Conservation (phyloP, 2,113 vertebrate species). For the Cathartes aura region DNA sequence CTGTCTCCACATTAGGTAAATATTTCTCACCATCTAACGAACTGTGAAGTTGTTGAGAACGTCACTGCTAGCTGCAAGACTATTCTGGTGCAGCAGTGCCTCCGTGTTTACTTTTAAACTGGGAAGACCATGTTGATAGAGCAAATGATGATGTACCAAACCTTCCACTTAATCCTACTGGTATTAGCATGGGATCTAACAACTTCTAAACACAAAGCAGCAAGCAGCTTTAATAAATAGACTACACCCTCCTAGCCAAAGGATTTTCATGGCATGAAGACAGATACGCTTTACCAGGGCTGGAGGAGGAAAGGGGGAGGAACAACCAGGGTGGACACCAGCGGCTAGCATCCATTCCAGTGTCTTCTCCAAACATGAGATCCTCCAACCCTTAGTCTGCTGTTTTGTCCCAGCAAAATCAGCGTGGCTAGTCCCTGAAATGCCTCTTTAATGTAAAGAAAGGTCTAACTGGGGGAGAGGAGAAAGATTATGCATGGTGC, state of each 20-base stretch:
- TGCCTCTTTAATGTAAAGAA: background rate
- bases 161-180: background rate
- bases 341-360: background rate
- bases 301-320: background rate
- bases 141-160: background rate
- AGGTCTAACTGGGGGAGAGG: fast-evolving
- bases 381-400: background rate
- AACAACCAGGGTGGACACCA: background rate
- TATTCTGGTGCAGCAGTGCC: background rate
- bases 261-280: background rate
- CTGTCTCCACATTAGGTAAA: background rate
- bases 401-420: background rate
- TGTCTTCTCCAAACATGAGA: background rate
- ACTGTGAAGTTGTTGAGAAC: background rate
- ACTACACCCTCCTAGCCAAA: background rate
- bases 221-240: background rate
- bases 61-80: background rate
- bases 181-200: background rate
- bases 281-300: fast-evolving
- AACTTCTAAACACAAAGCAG: background rate
- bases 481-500: background rate
- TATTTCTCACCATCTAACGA: background rate
- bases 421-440: background rate
- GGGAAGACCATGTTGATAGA: background rate
- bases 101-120: background rate